Conservation (phyloP, 2,888 invertebrate genomes). For the Tipula vernalis region DNA sequence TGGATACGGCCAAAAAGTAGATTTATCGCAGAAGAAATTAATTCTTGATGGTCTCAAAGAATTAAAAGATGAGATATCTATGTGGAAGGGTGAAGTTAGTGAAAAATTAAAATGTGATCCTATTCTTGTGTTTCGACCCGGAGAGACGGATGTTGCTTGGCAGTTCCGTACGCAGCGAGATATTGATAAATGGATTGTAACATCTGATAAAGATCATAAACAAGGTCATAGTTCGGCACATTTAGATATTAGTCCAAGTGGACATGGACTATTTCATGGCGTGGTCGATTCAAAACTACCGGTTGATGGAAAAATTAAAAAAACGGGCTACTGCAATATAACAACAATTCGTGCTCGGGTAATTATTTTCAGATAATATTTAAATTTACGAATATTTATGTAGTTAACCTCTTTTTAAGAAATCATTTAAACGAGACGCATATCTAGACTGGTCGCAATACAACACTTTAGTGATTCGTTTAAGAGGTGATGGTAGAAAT, state of each 20-base stretch:
- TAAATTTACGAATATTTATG: neutral
- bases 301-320: constrained; percentile 65
- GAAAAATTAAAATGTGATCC: constrained; percentile 52
- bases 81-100: constrained; percentile 55
- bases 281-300: constrained; percentile 54
- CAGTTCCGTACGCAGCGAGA: constrained; percentile 50
- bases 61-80: constrained; percentile 49
- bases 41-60: constrained; percentile 51
- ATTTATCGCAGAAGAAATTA: constrained; percentile 38
- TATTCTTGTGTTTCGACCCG: constrained; percentile 38
- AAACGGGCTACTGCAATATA: constrained; percentile 73
- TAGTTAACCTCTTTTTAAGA: constrained; percentile 38
- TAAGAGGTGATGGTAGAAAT: constrained; percentile 88
- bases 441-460: constrained; percentile 65
- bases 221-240: constrained; percentile 62
- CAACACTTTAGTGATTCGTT: constrained; percentile 58
- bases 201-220: constrained; percentile 67
- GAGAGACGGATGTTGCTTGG: constrained; percentile 63
- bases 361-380: neutral
- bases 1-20: constrained; percentile 26
- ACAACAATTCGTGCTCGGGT: constrained; percentile 54
- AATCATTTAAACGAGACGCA: constrained; percentile 64
- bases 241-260: constrained; percentile 52
- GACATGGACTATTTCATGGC: constrained; percentile 62
- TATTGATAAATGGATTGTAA: constrained; percentile 57